These are phyloP conservation scores for Aphaenogaster ashmeadi DNA, from an alignment of 1,140 invertebrate genomes.

Conservation along the genomic window DNA sequence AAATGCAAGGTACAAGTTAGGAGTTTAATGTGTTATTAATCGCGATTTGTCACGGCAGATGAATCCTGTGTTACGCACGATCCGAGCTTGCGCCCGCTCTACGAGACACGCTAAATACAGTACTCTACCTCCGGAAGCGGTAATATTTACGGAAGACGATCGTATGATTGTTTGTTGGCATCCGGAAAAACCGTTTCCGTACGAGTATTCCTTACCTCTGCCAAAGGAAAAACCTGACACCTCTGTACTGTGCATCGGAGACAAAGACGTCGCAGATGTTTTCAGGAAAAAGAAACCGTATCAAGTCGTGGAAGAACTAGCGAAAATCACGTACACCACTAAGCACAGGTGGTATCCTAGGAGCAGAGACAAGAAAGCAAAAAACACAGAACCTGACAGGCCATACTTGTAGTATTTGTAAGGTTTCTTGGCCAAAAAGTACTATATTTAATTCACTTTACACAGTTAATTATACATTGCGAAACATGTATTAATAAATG, in stretches of 20 bases:
- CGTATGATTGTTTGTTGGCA: slow-evolving; percentile 95
- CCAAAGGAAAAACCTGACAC: slow-evolving; percentile 85
- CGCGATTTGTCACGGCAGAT: slow-evolving; percentile 45
- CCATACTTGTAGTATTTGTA: slow-evolving; percentile 89
- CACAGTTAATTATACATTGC: background rate
- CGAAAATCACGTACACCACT: slow-evolving; percentile 92
- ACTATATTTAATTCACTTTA: background rate
- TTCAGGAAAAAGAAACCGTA: slow-evolving; percentile 90
- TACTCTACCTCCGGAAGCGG: slow-evolving; percentile 85
- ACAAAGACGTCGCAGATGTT: slow-evolving; percentile 89
- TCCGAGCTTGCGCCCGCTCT: slow-evolving; percentile 3
- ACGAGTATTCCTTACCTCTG: slow-evolving; percentile 93
- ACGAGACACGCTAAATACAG: slow-evolving; percentile 67
- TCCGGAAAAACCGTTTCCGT: slow-evolving; percentile 93
- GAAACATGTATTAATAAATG: slow-evolving; percentile 14
- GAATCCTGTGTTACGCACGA: slow-evolving; percentile 38
- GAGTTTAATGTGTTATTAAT: background rate
- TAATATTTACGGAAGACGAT: slow-evolving; percentile 91
- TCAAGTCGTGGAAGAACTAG: slow-evolving; percentile 90
- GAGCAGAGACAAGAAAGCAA: slow-evolving; percentile 90
- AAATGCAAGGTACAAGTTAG: background rate
- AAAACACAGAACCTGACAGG: slow-evolving; percentile 90
- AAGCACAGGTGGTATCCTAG: slow-evolving; percentile 94
- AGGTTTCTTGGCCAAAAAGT: background rate
- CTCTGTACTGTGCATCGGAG: slow-evolving; percentile 89